Evolutionary conservation across 2,888 invertebrate species (phyloP).

Genomic region (Malacosoma neustria): DNA sequence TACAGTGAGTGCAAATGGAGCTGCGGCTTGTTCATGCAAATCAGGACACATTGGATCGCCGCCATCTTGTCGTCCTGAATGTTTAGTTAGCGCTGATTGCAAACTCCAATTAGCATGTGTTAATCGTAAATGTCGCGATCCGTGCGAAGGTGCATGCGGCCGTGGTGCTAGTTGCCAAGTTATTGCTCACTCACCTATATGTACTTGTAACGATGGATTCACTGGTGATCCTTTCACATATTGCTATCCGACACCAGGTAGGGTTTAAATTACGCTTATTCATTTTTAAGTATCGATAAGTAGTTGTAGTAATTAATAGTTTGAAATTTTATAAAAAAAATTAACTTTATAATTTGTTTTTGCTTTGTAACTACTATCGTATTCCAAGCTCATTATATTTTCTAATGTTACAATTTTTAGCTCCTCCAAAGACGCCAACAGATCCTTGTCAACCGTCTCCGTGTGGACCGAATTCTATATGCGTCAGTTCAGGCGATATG

Average conservation of each 20-base stretch:
- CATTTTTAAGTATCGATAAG: too few relatives aligned
- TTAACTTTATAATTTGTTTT: too few relatives aligned
- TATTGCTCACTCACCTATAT: constrained; percentile 83
- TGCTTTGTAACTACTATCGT: too few relatives aligned
- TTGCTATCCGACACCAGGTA: constrained; percentile 76
- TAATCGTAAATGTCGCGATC: constrained; percentile 81
- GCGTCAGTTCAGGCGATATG: constrained; percentile 75
- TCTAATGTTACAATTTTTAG: constrained; percentile 26
- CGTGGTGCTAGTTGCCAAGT: constrained; percentile 82
- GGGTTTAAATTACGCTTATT: not conserved
- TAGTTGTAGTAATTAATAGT: too few relatives aligned
- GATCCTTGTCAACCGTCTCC: constrained; percentile 81
- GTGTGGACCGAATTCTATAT: constrained; percentile 79
- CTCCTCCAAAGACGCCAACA: constrained; percentile 25
- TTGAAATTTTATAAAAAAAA: too few relatives aligned
- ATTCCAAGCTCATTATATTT: not conserved
- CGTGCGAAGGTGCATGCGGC: constrained; percentile 85
- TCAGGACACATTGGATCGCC: constrained; percentile 84
- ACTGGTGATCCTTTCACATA: constrained; percentile 83
- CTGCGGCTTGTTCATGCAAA: constrained; percentile 82
- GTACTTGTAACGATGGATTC: constrained; percentile 79
- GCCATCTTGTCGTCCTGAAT: constrained; percentile 84
- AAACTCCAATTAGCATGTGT: constrained; percentile 79
- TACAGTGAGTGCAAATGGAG: constrained; percentile 55
- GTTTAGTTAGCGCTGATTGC: constrained; percentile 83